These are phyloP conservation scores for Zeus faber DNA, from an alignment of 2,113 vertebrate genomes.

Conservation along the genomic window DNA sequence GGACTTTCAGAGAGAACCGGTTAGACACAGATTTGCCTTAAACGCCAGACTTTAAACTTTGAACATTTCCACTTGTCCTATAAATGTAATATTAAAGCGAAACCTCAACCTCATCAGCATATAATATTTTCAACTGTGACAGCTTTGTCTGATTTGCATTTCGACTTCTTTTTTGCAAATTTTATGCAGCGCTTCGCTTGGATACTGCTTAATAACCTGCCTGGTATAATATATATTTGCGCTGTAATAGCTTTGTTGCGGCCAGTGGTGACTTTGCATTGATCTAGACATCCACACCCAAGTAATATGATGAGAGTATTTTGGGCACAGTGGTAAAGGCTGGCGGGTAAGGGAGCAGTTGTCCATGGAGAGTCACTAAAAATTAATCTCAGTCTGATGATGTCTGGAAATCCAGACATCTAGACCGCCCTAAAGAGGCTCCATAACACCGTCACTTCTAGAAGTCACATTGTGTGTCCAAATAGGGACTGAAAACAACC, in stretches of 20 bases:
- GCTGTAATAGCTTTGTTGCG: slow-evolving; percentile 31
- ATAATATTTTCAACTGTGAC: background rate
- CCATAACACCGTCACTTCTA: no score
- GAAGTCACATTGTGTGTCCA: no score
- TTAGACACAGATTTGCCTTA: no score
- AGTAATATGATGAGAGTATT: slow-evolving; percentile 3
- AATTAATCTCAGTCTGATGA: no score
- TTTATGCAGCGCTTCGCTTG: slow-evolving; percentile 56
- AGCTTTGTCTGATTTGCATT: slow-evolving; percentile 55
- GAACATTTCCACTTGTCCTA: no score
- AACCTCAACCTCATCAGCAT: background rate
- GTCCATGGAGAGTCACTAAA: no score
- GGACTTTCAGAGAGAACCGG: no score
- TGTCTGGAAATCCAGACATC: no score
- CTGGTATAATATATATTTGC: no score
- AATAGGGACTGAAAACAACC: no score
- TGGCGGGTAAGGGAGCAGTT: background rate
- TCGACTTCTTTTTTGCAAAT: slow-evolving; percentile 45
- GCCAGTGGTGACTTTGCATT: slow-evolving; percentile 33
- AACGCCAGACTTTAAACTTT: no score
- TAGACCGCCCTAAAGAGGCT: no score
- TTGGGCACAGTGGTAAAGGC: background rate
- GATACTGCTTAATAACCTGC: slow-evolving; percentile 27
- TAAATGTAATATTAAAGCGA: background rate
- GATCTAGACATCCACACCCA: slow-evolving; percentile 25